phyloP scores from a whole-genome alignment of 2,888 invertebrate species.

The Nebria brevicollis region DNA sequence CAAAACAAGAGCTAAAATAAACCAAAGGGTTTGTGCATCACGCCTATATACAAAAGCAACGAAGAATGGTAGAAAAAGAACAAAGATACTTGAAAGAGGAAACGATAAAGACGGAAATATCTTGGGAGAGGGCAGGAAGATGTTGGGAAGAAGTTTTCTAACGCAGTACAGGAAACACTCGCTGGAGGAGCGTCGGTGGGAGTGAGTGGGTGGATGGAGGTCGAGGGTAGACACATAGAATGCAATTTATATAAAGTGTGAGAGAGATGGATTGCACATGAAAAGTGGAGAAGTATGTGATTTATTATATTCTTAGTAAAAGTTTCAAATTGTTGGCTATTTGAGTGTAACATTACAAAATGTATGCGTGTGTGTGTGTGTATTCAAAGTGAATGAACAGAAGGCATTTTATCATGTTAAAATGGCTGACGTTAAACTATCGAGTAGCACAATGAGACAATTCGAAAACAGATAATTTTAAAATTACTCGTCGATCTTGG shows the following conservation, averaged over 20 bases:
- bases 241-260: conserved; percentile 30
- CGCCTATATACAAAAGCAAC: neutral
- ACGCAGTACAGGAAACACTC: neutral
- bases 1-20: neutral
- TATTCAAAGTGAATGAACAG: neutral
- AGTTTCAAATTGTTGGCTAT: conserved; percentile 40
- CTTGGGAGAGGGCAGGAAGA: conserved; percentile 10
- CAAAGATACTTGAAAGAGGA: conserved; percentile 1
- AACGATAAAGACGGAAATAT: neutral
- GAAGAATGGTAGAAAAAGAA: neutral
- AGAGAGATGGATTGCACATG: conserved; percentile 1
- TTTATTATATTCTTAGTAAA: conserved; percentile 38
- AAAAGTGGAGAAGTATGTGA: conserved; percentile 40
- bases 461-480: no score
- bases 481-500: no score
- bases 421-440: neutral
- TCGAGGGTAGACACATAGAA: conserved; percentile 18
- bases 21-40: conserved; percentile 1
- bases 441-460: neutral
- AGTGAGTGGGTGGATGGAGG: neutral
- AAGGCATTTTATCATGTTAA: neutral
- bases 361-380: neutral
- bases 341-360: conserved; percentile 13
- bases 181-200: neutral
- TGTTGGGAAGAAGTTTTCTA: neutral